Evolutionary conservation across 2,888 invertebrate species (phyloP).

Genomic region (Lasius platythorax): DNA sequence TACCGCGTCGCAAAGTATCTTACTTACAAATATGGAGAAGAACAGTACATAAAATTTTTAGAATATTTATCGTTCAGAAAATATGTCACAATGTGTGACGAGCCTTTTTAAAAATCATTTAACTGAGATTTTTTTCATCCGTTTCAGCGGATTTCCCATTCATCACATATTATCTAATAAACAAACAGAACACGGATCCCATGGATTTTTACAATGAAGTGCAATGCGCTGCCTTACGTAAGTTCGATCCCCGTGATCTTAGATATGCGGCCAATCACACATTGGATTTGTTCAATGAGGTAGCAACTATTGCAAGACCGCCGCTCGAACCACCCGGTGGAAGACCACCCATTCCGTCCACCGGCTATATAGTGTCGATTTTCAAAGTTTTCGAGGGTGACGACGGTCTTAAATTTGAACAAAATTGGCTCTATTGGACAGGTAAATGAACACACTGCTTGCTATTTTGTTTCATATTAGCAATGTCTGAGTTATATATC

Average conservation of each 20-base stretch:
- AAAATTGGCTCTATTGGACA: slow-evolving; percentile 98
- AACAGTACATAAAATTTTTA: slow-evolving; percentile 87
- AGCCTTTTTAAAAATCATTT: slow-evolving; percentile 17
- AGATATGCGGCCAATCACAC: slow-evolving; percentile 96
- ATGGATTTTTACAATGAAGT: slow-evolving; percentile 94
- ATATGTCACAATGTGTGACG: background rate
- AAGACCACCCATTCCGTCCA: slow-evolving; percentile 92
- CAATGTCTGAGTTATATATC: background rate
- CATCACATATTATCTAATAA: slow-evolving; percentile 96
- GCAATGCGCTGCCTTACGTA: slow-evolving; percentile 93
- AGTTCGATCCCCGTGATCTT: slow-evolving; percentile 93
- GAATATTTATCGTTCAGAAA: background rate
- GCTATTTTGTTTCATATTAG: background rate
- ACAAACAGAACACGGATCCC: slow-evolving; percentile 94
- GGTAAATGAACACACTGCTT: slow-evolving; percentile 82
- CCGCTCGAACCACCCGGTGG: slow-evolving; percentile 93
- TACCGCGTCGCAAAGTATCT: slow-evolving; percentile 90
- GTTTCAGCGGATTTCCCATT: slow-evolving; percentile 95
- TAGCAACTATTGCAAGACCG: slow-evolving; percentile 96
- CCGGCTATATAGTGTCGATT: slow-evolving; percentile 96
- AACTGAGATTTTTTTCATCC: background rate
- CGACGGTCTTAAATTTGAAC: slow-evolving; percentile 96
- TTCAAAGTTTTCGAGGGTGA: slow-evolving; percentile 98
- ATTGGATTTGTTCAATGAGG: slow-evolving; percentile 95
- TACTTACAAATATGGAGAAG: slow-evolving; percentile 96